These are phyloP conservation scores for Drosophila kepulauana DNA, from an alignment of 1,140 invertebrate genomes.

Conservation along the genomic window DNA sequence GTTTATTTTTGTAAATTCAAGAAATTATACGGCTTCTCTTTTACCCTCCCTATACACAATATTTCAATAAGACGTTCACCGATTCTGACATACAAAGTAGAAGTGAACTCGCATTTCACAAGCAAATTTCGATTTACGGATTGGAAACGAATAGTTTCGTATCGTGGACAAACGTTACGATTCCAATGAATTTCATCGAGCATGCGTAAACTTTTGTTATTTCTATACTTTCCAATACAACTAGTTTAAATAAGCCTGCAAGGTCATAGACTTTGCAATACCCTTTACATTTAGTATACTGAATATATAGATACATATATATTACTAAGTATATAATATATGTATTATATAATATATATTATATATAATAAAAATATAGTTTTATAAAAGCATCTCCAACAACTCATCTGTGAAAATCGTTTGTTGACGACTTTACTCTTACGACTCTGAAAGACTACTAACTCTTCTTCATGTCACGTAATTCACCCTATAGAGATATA, in stretches of 20 bases:
- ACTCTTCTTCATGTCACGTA: too few relatives aligned
- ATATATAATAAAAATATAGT: too few relatives aligned
- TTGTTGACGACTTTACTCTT: too few relatives aligned
- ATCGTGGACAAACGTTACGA: background rate
- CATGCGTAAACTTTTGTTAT: constrained; percentile 52
- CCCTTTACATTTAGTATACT: too few relatives aligned
- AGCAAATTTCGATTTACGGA: constrained; percentile 1
- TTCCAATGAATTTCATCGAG: constrained; percentile 54
- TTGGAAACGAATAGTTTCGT: constrained; percentile 35
- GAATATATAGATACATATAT: too few relatives aligned
- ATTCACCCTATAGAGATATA: too few relatives aligned
- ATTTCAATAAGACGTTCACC: constrained; percentile 28
- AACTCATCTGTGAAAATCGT: too few relatives aligned
- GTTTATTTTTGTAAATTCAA: constrained; percentile 13
- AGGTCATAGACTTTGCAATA: too few relatives aligned
- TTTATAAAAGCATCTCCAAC: too few relatives aligned
- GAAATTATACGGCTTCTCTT: constrained; percentile 47
- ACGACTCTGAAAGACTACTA: too few relatives aligned
- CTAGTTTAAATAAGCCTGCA: constrained; percentile 1
- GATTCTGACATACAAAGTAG: constrained; percentile 38
- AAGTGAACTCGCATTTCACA: constrained; percentile 30
- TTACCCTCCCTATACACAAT: constrained; percentile 12
- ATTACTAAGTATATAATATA: too few relatives aligned
- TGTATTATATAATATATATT: too few relatives aligned
- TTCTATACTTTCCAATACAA: constrained; percentile 17